Percentiles rank a stretch among this genome's conserved stretches.
These are phyloP conservation scores for Coptotermes formosanus DNA, from an alignment of 1,140 invertebrate genomes.

Conservation along the genomic window DNA sequence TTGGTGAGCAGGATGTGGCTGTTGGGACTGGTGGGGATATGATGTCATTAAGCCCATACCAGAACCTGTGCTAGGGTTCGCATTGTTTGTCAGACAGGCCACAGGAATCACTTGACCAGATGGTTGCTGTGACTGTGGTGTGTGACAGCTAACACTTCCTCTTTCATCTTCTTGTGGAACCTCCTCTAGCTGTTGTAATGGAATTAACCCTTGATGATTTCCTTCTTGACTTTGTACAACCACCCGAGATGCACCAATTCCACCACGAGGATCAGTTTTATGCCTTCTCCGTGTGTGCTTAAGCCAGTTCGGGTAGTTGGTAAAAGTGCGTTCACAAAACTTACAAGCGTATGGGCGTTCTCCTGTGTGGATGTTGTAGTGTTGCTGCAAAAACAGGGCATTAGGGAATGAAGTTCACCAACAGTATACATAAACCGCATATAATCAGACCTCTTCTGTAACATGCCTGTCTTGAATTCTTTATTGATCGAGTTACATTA, in stretches of 20 bases:
- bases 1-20: neutral
- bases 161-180: neutral
- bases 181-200: neutral
- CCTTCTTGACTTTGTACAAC: neutral
- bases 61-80: neutral
- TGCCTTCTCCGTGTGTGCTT: constrained; percentile 56
- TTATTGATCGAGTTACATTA: no score
- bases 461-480: no score
- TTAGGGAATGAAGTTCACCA: no score
- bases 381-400: constrained; percentile 43
- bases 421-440: no score
- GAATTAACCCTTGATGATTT: constrained; percentile 1
- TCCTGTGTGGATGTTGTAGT: constrained; percentile 56
- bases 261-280: constrained; percentile 47
- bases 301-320: constrained; percentile 56
- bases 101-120: neutral
- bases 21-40: constrained; percentile 1
- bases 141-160: constrained; percentile 9
- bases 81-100: neutral
- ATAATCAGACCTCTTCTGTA: no score
- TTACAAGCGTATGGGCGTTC: constrained; percentile 55
- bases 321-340: constrained; percentile 56
- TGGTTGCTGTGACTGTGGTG: constrained; percentile 12
- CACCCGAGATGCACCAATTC: neutral
- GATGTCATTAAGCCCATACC: neutral